A percentile compares a stretch with the other conserved stretches of the same genome.
Evolutionary conservation across 2,113 vertebrate genomes (phyloP).

Genomic region (Hyaena hyaena): DNA sequence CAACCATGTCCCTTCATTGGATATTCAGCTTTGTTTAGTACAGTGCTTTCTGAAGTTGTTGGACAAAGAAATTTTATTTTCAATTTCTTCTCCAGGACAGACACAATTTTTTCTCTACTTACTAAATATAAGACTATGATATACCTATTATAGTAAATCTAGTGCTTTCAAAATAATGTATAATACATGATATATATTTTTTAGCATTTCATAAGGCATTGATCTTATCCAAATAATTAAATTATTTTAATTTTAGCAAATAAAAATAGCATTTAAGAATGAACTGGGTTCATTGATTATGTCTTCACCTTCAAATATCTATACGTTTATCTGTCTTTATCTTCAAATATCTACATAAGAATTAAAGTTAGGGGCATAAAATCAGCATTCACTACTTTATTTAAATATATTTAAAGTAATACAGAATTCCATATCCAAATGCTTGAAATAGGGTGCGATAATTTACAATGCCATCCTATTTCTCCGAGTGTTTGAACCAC

Average conservation of each 20-base stretch:
- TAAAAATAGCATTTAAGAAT: background rate
- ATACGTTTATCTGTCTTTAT: background rate
- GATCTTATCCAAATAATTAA: background rate
- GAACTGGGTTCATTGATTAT: background rate
- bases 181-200: background rate
- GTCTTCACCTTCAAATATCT: background rate
- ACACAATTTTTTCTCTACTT: background rate
- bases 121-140: background rate
- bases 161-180: background rate
- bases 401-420: background rate
- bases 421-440: background rate
- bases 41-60: background rate
- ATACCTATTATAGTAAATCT: background rate
- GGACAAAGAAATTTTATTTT: background rate
- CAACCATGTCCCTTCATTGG: background rate
- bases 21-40: background rate
- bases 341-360: background rate
- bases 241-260: background rate
- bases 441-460: background rate
- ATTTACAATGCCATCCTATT: background rate
- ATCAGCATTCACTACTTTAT: background rate
- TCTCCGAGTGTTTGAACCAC: background rate
- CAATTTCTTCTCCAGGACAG: background rate
- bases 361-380: background rate
- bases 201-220: background rate